Percentiles rank a stretch among this genome's conserved stretches.
phyloP scores from a whole-genome alignment of 1,140 invertebrate species.

The Drosophila rufa region DNA sequence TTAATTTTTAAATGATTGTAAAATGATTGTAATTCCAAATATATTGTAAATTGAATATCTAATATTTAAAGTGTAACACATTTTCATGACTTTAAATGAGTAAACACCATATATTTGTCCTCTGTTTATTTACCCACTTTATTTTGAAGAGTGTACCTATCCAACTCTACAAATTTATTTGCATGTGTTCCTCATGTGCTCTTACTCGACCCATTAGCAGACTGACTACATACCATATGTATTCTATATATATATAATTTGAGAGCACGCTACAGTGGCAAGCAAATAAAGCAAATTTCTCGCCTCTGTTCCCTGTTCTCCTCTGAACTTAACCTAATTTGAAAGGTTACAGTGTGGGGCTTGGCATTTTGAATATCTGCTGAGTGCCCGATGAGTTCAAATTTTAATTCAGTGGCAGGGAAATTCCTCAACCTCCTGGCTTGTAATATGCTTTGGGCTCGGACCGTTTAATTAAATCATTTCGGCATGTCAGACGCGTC shows the following conservation, averaged over 20 bases:
- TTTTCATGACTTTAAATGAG: not conserved
- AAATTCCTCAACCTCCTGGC: not conserved
- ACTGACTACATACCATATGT: not conserved
- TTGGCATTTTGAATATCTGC: conserved; percentile 14
- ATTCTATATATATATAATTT: conserved; percentile 1
- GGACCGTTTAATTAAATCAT: conserved; percentile 21
- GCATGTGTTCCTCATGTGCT: conserved; percentile 20
- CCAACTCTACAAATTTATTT: conserved; percentile 23
- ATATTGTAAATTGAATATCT: too few species aligned
- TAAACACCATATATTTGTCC: too few species aligned
- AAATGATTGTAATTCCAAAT: too few species aligned
- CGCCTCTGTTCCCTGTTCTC: conserved; percentile 2
- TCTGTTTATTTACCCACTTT: not conserved
- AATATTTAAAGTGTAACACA: not conserved
- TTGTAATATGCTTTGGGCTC: not conserved
- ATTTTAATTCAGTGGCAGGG: not conserved
- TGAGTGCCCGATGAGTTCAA: not conserved
- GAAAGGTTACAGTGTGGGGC: not conserved
- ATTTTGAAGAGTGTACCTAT: not conserved
- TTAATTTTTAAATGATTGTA: too few species aligned
- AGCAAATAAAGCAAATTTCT: conserved; percentile 11
- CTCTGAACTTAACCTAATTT: conserved; percentile 10
- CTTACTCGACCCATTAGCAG: conserved; percentile 12
- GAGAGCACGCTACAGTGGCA: not conserved
- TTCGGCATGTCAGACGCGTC: conserved; percentile 1